Evolutionary conservation across 2,888 invertebrate genomes (phyloP).

Genomic region (Liposcelis brunnea): DNA sequence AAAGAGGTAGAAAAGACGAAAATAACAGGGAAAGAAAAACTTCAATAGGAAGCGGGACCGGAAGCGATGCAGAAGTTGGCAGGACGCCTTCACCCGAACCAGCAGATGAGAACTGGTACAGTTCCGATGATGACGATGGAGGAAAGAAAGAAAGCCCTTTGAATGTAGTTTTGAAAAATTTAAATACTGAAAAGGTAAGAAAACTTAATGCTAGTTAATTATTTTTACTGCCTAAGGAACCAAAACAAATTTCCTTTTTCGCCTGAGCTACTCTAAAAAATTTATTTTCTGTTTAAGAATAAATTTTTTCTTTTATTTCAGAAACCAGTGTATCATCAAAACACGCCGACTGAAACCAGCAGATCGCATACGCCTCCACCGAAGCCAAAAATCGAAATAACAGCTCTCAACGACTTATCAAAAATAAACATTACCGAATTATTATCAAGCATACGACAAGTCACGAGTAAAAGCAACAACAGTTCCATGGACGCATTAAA

Average conservation of each 20-base stretch:
- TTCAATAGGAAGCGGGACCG: neutral
- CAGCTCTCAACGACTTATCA: constrained; percentile 33
- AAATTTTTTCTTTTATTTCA: no score
- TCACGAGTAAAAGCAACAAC: neutral
- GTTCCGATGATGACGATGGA: constrained; percentile 56
- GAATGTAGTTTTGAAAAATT: constrained; percentile 16
- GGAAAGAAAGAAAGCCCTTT: constrained; percentile 12
- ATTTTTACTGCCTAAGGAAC: no score
- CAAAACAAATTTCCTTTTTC: no score
- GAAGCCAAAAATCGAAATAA: constrained; percentile 26
- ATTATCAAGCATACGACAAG: constrained; percentile 25
- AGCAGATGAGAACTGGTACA: constrained; percentile 46
- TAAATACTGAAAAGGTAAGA: neutral
- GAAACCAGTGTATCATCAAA: constrained; percentile 16
- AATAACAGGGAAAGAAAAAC: no score
- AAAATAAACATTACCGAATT: constrained; percentile 57
- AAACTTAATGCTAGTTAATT: no score
- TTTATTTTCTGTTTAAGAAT: no score
- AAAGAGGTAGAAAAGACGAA: constrained; percentile 13
- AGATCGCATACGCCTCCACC: constrained; percentile 22
- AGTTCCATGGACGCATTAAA: neutral
- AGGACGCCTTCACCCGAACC: constrained; percentile 18
- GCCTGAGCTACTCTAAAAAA: no score
- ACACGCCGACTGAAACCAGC: constrained; percentile 23
- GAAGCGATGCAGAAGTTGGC: neutral